These are phyloP conservation scores for Syndactyla subalaris DNA, from an alignment of 2,797 vertebrate species.

Conservation along the genomic window DNA sequence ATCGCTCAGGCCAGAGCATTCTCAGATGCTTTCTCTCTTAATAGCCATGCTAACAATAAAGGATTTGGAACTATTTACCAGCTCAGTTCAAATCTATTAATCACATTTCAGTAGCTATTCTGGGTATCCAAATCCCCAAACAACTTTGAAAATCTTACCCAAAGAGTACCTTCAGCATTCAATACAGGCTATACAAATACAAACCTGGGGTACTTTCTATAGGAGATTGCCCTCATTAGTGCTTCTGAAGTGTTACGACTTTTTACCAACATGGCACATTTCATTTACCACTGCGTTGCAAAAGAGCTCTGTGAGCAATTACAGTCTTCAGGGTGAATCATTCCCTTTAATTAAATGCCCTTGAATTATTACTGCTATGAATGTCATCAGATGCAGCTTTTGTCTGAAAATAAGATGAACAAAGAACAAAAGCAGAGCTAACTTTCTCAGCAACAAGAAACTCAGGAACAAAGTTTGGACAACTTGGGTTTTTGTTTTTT, in stretches of 20 bases:
- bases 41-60: slow-evolving; percentile 6
- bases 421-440: slow-evolving; percentile 23
- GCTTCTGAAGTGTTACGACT: background rate
- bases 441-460: background rate
- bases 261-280: background rate
- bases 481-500: background rate
- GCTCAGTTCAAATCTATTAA: slow-evolving; percentile 24
- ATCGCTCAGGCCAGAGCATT: background rate
- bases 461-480: background rate
- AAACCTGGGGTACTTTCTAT: background rate
- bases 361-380: slow-evolving; percentile 26
- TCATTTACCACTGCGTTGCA: background rate
- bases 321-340: slow-evolving; percentile 9
- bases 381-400: slow-evolving; percentile 28
- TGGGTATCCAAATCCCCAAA: background rate
- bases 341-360: slow-evolving; percentile 51
- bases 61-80: background rate
- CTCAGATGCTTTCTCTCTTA: background rate
- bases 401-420: slow-evolving; percentile 36
- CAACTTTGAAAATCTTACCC: background rate
- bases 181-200: background rate
- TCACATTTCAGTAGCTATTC: slow-evolving; percentile 17
- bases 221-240: background rate
- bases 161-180: background rate
- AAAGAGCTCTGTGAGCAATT: slow-evolving; percentile 5